Evolutionary conservation across 2,113 vertebrate genomes (phyloP), one percentile per base, ranked within the genome.

Genomic region (Spilogale gracilis): DNA sequence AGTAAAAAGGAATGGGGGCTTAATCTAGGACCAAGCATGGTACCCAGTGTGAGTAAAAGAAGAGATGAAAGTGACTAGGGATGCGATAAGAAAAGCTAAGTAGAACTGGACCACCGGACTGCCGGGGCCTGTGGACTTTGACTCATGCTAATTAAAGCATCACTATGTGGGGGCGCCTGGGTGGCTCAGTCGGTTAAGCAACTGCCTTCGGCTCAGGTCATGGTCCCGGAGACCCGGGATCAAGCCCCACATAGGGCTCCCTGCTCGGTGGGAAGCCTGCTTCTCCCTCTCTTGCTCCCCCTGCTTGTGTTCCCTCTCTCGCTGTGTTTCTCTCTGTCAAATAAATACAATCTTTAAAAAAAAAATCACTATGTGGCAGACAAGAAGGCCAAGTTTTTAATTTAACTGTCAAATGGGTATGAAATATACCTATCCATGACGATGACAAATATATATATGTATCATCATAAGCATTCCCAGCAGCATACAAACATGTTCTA

Each of bases 81-180:
- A 38, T 73, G 30, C 89, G 78, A 89, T 78, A 78, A 91, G 58
- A 85, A 85, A 91, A 83, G 52, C 58, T 95, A 45, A 2, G 63
- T 69, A 73, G 61, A 67, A 12, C 56, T 60, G 43, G 79, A 54
- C 50, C 60, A 32, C 54, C 43, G 48, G n/a, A 91, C 17, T 58
- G 21, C 50, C 60, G 60, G 52, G 45, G 63, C 54, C 52, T 56
- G 9, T 25, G 45, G 38, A 13, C 12, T 92, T 58, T 73, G 23
- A 74, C 13, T 92, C 67, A 82, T 18, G 58, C 71, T 92, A 60
- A 60, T 69, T 84, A 76, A 80, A 96, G 45, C 17, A 82, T 12
- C 85, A 79, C 38, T 32, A 32, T n/a, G 45, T 74, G 43, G 54
- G 38, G 38, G 38, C 38, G 38, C 38, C 38, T 38, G 38, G 38